A percentile compares a stretch with the other conserved stretches of the same genome.
Conservation (phyloP, 2,797 vertebrate genomes). For the Orestias chungarensis region DNA sequence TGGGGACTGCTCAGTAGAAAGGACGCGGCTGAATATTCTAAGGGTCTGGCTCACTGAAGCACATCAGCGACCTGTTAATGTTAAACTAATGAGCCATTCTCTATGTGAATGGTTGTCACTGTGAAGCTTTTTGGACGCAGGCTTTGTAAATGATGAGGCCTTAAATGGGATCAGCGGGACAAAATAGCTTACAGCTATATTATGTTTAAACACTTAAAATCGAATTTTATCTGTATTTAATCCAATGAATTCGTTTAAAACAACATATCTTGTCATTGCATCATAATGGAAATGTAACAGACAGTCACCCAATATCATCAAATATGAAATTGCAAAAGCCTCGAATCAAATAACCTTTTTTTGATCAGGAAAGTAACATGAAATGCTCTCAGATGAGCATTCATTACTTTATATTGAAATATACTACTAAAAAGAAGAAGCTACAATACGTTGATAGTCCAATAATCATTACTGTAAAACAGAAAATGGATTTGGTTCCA, state of each 20-base stretch:
- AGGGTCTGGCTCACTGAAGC: constrained; percentile 62
- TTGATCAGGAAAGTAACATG: not conserved
- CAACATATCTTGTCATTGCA: too few species aligned
- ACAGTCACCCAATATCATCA: not conserved
- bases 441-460: not conserved
- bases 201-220: constrained; percentile 5
- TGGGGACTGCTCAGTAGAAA: constrained; percentile 52
- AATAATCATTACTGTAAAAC: not conserved
- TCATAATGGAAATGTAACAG: not conserved
- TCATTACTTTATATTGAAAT: not conserved
- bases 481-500: not conserved
- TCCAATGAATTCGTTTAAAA: not conserved
- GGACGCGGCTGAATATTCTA: constrained; percentile 52
- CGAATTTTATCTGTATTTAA: not conserved
- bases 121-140: constrained; percentile 31
- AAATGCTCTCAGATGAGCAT: not conserved
- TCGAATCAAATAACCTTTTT: not conserved
- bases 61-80: constrained; percentile 74
- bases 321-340: not conserved
- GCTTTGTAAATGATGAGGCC: constrained; percentile 35
- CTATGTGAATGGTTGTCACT: constrained; percentile 34
- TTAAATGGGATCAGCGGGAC: constrained; percentile 2
- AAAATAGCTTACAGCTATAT: constrained; percentile 8
- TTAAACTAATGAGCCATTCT: constrained; percentile 72
- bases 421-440: too few species aligned